A percentile compares a stretch with the other conserved stretches of the same genome.
Conservation (phyloP, 2,888 invertebrate genomes). For the Bombylius major region DNA sequence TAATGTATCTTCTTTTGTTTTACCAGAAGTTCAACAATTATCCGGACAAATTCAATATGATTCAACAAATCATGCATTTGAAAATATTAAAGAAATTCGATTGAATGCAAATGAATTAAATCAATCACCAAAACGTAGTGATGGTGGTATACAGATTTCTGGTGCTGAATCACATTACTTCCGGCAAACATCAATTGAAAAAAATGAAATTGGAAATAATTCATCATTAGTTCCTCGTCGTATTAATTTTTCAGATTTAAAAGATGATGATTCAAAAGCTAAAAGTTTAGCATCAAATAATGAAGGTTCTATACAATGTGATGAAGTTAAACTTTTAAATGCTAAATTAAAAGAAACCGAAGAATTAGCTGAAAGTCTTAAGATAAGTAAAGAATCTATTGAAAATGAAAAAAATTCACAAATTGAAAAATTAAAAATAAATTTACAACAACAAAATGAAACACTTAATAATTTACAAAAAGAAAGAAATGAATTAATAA, state of each 20-base stretch:
- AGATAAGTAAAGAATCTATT: constrained; percentile 9
- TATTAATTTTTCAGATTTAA: constrained; percentile 38
- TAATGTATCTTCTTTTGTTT: constrained; percentile 24
- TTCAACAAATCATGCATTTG: constrained; percentile 1
- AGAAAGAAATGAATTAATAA: constrained; percentile 35
- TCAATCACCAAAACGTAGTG: constrained; percentile 10
- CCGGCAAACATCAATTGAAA: not conserved
- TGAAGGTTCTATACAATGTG: constrained; percentile 23
- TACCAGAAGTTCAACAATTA: constrained; percentile 17
- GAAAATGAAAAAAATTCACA: constrained; percentile 36
- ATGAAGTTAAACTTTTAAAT: constrained; percentile 45
- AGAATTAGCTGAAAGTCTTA: constrained; percentile 25
- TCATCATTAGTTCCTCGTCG: constrained; percentile 24
- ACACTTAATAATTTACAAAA: constrained; percentile 38
- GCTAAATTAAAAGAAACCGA: constrained; percentile 39
- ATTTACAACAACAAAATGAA: constrained; percentile 39
- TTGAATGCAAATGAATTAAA: constrained; percentile 1
- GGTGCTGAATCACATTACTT: constrained; percentile 2
- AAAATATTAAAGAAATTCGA: constrained; percentile 20
- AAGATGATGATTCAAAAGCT: constrained; percentile 34
- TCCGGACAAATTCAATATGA: too few species aligned
- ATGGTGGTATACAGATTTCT: too few species aligned
- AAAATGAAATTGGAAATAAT: not conserved
- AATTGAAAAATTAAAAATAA: constrained; percentile 38
- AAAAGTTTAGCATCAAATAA: constrained; percentile 36